Evolutionary conservation across 2,797 vertebrate genomes (phyloP).

Genomic region (Pachyuromys duprasi): DNA sequence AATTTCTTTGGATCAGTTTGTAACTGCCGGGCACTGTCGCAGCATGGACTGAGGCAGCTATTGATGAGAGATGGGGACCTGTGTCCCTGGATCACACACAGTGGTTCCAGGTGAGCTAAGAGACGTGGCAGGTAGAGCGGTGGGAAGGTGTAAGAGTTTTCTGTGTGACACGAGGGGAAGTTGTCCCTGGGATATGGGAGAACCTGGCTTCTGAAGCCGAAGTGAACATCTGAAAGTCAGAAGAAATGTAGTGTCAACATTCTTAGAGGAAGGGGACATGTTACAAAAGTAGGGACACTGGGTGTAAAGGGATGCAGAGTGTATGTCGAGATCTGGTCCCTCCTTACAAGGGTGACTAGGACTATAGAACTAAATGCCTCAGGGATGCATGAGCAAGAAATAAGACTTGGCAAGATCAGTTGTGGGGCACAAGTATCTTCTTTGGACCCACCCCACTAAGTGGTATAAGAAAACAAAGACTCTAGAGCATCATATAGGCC

Average conservation of each 20-base stretch:
- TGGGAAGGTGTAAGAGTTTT: neutral
- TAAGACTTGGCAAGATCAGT: neutral
- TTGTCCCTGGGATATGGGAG: neutral
- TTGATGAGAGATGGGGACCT: neutral
- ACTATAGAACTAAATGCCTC: neutral
- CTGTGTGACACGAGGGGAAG: neutral
- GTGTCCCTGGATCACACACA: accelerated
- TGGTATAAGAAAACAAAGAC: accelerated
- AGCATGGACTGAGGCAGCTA: accelerated
- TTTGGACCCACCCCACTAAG: neutral
- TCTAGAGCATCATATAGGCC: accelerated
- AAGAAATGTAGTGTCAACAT: neutral
- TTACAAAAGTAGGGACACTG: neutral
- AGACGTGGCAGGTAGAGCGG: neutral
- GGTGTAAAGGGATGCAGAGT: accelerated
- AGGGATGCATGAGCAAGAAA: no score
- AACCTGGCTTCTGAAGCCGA: neutral
- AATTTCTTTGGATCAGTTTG: neutral
- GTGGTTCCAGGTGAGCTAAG: neutral
- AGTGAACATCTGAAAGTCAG: neutral
- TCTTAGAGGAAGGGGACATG: neutral
- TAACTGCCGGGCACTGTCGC: neutral
- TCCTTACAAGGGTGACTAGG: neutral
- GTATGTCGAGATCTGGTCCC: neutral
- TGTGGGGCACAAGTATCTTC: neutral